Evolutionary conservation across 1,140 invertebrate genomes (phyloP).

Genomic region (Meteorus sp.): DNA sequence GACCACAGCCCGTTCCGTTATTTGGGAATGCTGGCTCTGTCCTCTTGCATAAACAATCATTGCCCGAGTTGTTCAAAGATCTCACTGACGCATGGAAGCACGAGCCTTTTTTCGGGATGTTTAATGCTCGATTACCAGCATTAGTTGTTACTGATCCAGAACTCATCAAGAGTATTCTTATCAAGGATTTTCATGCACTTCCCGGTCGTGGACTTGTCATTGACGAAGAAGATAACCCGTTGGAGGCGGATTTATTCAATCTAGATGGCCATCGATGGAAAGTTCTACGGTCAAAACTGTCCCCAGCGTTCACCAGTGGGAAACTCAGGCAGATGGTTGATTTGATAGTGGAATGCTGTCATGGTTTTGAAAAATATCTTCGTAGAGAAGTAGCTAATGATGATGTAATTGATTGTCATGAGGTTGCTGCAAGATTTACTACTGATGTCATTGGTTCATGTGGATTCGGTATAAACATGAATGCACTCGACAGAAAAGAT

Average conservation of each 20-base stretch:
- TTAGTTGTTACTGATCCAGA: slow-evolving; percentile 62
- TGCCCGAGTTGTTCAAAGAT: slow-evolving; percentile 26
- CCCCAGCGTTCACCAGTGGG: slow-evolving; percentile 51
- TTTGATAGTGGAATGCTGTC: slow-evolving; percentile 35
- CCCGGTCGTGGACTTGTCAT: slow-evolving; percentile 54
- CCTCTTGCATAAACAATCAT: slow-evolving; percentile 22
- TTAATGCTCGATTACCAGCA: slow-evolving; percentile 49
- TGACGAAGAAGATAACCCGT: slow-evolving; percentile 55
- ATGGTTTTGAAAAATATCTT: slow-evolving; percentile 34
- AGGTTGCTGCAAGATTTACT: slow-evolving; percentile 52
- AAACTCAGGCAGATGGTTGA: slow-evolving; percentile 53
- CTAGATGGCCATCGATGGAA: slow-evolving; percentile 47
- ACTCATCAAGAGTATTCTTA: slow-evolving; percentile 63
- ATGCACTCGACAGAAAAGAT: slow-evolving; percentile 50
- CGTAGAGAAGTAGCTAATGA: slow-evolving; percentile 18
- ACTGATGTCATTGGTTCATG: slow-evolving; percentile 62
- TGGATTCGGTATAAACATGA: slow-evolving; percentile 64
- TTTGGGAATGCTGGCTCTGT: slow-evolving; percentile 42
- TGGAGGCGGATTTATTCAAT: slow-evolving; percentile 40
- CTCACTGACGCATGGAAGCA: slow-evolving; percentile 32
- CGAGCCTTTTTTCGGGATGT: slow-evolving; percentile 41
- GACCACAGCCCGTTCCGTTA: slow-evolving; percentile 46
- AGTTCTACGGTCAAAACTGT: slow-evolving; percentile 42
- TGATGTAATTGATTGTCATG: slow-evolving; percentile 31
- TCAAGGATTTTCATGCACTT: slow-evolving; percentile 64